Conservation (phyloP, 2,113 vertebrate species). For the Nibea albiflora region DNA sequence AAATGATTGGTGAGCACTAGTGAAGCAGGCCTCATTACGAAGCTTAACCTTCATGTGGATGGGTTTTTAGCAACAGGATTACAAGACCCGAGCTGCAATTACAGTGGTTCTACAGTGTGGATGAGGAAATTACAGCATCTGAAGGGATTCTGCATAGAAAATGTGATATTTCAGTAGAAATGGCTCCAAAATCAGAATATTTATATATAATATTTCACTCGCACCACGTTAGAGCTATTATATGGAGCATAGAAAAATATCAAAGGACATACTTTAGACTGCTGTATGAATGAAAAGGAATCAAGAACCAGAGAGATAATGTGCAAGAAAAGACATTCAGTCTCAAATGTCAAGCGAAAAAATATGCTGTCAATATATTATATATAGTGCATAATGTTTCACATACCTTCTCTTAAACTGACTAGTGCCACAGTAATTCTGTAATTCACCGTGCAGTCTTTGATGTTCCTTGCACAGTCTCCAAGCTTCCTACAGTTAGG, state of each 20-base stretch:
- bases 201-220: neutral
- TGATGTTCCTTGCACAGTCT: neutral
- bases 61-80: constrained; percentile 1
- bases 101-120: too few relatives aligned
- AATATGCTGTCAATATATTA: neutral
- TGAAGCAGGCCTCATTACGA: neutral
- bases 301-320: neutral
- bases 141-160: too few relatives aligned
- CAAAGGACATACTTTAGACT: neutral
- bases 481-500: neutral
- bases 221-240: neutral
- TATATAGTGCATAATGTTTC: neutral
- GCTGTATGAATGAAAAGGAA: neutral
- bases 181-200: neutral
- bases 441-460: neutral
- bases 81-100: neutral
- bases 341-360: neutral
- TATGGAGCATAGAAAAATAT: neutral
- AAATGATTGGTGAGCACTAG: neutral
- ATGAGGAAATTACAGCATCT: neutral
- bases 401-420: neutral
- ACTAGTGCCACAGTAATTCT: neutral
- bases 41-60: neutral
- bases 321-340: neutral
- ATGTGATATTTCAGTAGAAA: neutral